These are phyloP conservation scores for Macrosoma leucophasiata DNA, from an alignment of 2,888 invertebrate genomes.

Conservation along the genomic window DNA sequence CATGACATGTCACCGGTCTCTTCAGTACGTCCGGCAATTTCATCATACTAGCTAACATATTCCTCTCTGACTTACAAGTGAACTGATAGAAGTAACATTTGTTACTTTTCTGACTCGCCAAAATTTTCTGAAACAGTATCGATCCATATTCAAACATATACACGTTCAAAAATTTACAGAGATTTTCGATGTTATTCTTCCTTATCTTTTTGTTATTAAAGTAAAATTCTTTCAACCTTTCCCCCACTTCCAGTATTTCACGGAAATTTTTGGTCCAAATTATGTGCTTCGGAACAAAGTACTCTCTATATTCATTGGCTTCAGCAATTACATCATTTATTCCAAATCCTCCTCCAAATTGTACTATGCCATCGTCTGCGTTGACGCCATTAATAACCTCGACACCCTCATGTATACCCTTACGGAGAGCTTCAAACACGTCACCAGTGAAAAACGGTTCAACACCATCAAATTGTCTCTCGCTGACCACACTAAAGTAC, in stretches of 20 bases:
- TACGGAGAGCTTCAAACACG: slow-evolving; percentile 43
- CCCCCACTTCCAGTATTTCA: slow-evolving; percentile 38
- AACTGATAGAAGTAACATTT: slow-evolving; percentile 40
- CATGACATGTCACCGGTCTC: slow-evolving; percentile 28
- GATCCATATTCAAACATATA: slow-evolving; percentile 28
- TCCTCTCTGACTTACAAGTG: slow-evolving; percentile 36
- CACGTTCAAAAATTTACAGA: slow-evolving; percentile 28
- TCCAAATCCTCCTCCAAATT: slow-evolving; percentile 16
- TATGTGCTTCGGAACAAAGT: slow-evolving; percentile 38
- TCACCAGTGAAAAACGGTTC: slow-evolving; percentile 46
- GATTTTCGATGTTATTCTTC: slow-evolving; percentile 24
- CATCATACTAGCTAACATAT: slow-evolving; percentile 27
- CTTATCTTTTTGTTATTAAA: slow-evolving; percentile 28
- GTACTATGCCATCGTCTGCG: slow-evolving; percentile 78
- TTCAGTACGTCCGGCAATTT: slow-evolving; percentile 15
- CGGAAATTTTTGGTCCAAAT: slow-evolving; percentile 30
- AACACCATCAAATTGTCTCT: slow-evolving; percentile 39
- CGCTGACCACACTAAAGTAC: slow-evolving; percentile 33
- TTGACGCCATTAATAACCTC: slow-evolving; percentile 83
- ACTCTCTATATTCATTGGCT: slow-evolving; percentile 36
- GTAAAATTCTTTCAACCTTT: slow-evolving; percentile 38
- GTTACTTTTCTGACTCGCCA: slow-evolving; percentile 24
- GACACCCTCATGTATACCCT: slow-evolving; percentile 63
- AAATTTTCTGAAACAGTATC: slow-evolving; percentile 30
- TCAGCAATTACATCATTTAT: slow-evolving; percentile 28